Conservation (phyloP, 2,888 invertebrate species). For the Mimachlamys varia region DNA sequence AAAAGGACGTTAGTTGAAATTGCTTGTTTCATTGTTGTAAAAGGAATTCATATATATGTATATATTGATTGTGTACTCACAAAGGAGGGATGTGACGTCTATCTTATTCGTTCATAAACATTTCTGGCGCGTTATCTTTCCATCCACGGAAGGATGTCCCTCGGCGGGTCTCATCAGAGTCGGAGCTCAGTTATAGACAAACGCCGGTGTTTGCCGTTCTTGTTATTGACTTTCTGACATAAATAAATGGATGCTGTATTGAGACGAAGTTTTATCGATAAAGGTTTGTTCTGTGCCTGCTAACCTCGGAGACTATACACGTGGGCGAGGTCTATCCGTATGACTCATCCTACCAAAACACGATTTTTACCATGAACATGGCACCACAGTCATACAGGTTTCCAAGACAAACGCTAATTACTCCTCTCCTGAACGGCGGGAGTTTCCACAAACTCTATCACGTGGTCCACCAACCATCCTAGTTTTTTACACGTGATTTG, state of each 20-base stretch:
- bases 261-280: background rate
- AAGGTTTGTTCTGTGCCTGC: background rate
- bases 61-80: too few species aligned
- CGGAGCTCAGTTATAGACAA: background rate
- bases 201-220: background rate
- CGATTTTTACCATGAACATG: background rate
- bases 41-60: too few species aligned
- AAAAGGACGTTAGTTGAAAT: too few species aligned
- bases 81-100: background rate
- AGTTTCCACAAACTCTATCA: background rate
- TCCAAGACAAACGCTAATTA: background rate
- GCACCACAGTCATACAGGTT: background rate
- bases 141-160: background rate
- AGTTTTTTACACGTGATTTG: background rate
- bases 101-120: background rate
- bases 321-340: background rate
- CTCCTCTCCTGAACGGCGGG: background rate
- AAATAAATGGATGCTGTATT: conserved; percentile 28
- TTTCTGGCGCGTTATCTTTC: background rate
- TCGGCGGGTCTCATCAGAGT: background rate
- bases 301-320: background rate
- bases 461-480: background rate
- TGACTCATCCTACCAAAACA: conserved; percentile 1
- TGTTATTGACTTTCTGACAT: conserved; percentile 16
- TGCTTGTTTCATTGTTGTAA: too few species aligned